These are phyloP conservation scores for Zhengitettix transpicula DNA, from an alignment of 2,888 invertebrate species.

Conservation along the genomic window DNA sequence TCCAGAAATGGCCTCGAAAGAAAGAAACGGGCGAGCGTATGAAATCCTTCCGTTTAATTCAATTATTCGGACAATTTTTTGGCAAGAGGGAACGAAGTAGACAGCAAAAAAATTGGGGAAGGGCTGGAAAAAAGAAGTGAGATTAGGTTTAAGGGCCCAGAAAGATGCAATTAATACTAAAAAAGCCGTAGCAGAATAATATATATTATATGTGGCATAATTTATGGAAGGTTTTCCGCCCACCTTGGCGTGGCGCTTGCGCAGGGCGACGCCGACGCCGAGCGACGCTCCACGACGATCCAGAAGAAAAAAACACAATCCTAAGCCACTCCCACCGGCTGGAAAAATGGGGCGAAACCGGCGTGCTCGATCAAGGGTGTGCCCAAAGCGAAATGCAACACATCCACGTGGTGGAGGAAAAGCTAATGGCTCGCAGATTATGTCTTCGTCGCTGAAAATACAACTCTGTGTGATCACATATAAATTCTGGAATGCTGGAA, in stretches of 20 bases:
- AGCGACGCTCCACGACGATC: background rate
- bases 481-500: no score
- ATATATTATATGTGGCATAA: background rate
- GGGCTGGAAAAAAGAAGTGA: background rate
- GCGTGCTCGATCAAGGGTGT: no score
- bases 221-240: background rate
- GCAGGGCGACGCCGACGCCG: background rate
- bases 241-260: background rate
- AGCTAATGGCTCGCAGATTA: no score
- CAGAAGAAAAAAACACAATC: background rate
- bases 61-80: background rate
- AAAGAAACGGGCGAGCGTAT: background rate
- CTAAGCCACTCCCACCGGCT: background rate
- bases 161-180: background rate
- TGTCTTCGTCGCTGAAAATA: no score
- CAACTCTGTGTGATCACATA: no score
- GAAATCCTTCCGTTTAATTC: background rate
- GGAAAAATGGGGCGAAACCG: no score
- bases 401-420: no score
- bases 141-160: background rate
- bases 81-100: background rate
- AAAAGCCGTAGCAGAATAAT: background rate
- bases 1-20: background rate
- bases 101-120: background rate
- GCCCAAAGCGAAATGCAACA: no score